Percentiles rank a stretch among this genome's conserved stretches.
Evolutionary conservation across 2,888 invertebrate species (phyloP).

Genomic region (Notodonta ziczac): DNA sequence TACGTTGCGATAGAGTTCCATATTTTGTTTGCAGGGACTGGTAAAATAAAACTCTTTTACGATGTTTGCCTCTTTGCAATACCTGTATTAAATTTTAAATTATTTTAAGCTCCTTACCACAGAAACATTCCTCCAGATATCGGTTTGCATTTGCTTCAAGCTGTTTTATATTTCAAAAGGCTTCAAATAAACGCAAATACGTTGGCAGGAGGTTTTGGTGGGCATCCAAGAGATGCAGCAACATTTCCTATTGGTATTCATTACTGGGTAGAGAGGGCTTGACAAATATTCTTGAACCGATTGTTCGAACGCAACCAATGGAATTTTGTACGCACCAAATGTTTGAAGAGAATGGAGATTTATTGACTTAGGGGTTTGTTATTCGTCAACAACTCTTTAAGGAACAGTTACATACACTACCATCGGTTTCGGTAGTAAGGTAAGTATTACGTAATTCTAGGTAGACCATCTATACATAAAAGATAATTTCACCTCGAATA

Average conservation of each 20-base stretch:
- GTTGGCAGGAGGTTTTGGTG: conserved; percentile 40
- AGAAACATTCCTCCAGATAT: neutral
- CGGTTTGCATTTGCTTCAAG: neutral
- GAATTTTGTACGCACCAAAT: neutral
- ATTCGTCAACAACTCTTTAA: neutral
- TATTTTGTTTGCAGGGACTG: no score
- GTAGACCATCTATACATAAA: no score
- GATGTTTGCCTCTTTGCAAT: no score
- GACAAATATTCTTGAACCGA: neutral
- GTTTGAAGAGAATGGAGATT: neutral
- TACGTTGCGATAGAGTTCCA: neutral
- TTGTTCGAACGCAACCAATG: neutral
- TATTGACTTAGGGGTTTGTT: neutral
- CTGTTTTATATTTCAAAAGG: conserved; percentile 7
- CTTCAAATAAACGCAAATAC: conserved; percentile 12
- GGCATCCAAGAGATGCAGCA: conserved; percentile 36
- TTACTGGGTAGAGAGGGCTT: neutral
- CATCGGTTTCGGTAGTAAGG: no score
- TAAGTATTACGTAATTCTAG: no score
- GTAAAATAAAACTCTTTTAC: no score
- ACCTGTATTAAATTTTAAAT: no score
- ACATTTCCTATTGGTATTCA: conserved; percentile 2
- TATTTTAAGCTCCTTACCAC: no score
- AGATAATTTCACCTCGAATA: no score
- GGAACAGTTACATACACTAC: no score